A percentile compares a stretch with the other conserved stretches of the same genome.
Conservation (phyloP, 2,888 invertebrate genomes). For the Ectropis crepuscularia region DNA sequence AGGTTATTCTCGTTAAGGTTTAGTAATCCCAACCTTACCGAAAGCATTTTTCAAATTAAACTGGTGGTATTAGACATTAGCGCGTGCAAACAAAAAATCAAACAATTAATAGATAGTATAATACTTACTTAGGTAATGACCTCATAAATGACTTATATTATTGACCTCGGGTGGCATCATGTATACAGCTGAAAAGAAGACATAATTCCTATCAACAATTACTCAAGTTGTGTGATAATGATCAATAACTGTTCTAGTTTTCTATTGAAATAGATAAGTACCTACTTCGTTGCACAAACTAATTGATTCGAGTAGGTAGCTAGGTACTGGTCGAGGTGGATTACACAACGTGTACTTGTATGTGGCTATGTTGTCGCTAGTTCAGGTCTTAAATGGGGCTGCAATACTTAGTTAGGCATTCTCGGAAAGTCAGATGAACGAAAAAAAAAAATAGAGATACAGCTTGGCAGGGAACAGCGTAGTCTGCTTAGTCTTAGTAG, state of each 20-base stretch:
- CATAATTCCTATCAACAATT: background rate
- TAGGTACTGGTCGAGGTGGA: constrained; percentile 8
- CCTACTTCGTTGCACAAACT: constrained; percentile 9
- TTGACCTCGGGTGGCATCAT: background rate
- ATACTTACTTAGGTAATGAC: no score
- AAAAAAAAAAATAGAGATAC: no score
- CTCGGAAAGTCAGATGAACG: no score
- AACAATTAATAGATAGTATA: no score
- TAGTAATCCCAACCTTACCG: no score
- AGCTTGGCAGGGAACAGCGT: no score
- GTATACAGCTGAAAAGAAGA: background rate
- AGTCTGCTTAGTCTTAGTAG: no score
- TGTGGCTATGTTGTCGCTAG: background rate
- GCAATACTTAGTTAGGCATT: no score
- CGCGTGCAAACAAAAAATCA: no score
- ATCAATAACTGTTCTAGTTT: constrained; percentile 21
- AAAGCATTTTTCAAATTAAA: no score
- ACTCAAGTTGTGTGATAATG: constrained; percentile 2
- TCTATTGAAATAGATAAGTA: constrained; percentile 21
- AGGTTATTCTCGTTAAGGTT: no score
- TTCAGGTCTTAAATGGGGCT: background rate
- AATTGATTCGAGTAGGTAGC: background rate
- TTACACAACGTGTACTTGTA: constrained; percentile 26
- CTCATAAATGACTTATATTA: background rate
- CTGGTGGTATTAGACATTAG: no score